Percentiles rank a stretch among this genome's conserved stretches.
Conservation (phyloP, 2,888 invertebrate genomes). For the Erebia aethiops region DNA sequence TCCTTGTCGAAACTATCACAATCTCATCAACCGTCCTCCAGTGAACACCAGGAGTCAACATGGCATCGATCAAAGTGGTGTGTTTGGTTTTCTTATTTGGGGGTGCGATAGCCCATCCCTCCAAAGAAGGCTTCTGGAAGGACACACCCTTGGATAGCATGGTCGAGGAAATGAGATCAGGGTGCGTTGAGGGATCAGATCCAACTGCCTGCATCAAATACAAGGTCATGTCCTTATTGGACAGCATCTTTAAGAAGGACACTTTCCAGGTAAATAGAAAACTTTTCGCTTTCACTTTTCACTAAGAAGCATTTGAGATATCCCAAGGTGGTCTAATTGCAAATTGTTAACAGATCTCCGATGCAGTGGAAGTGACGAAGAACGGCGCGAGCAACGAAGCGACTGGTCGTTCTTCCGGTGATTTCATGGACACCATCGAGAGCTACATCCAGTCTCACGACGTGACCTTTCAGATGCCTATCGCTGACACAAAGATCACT, state of each 20-base stretch:
- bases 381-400: constrained; percentile 87
- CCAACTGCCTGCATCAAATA: constrained; percentile 92
- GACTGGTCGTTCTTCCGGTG: constrained; percentile 81
- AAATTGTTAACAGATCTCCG: constrained; percentile 83
- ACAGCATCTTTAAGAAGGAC: constrained; percentile 90
- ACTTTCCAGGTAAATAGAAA: constrained; percentile 86
- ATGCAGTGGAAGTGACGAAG: constrained; percentile 88
- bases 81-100: constrained; percentile 81
- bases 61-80: constrained; percentile 78
- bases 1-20: constrained; percentile 80
- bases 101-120: constrained; percentile 84
- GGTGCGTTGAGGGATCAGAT: constrained; percentile 89
- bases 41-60: constrained; percentile 68
- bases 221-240: constrained; percentile 90
- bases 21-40: constrained; percentile 68
- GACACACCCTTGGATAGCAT: constrained; percentile 87
- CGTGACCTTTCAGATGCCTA: constrained; percentile 89
- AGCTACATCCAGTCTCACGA: constrained; percentile 90
- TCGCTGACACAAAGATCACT: constrained; percentile 88
- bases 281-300: constrained; percentile 28
- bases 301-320: not conserved
- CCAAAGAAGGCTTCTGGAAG: constrained; percentile 87
- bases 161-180: constrained; percentile 89
- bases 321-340: constrained; percentile 8
- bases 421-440: constrained; percentile 87